phyloP scores from a whole-genome alignment of 2,888 invertebrate species.

The Diloba caeruleocephala region DNA sequence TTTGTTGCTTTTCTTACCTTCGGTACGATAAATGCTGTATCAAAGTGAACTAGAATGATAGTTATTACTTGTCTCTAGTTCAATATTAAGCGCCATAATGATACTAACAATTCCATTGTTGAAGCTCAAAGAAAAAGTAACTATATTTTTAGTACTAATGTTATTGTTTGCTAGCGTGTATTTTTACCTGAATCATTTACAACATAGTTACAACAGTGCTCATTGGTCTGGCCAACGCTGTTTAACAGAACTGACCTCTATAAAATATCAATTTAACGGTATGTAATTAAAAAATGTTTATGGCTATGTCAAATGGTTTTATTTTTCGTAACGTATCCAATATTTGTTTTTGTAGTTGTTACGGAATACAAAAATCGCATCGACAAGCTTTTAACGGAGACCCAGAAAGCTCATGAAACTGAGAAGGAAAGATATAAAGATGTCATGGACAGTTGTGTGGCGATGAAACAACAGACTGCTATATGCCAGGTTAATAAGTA shows the following conservation, averaged over 20 bases:
- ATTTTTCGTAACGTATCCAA: too few relatives aligned
- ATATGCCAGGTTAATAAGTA: conserved; percentile 73
- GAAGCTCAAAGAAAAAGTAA: conserved; percentile 62
- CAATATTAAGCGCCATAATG: conserved; percentile 44
- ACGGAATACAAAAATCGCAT: conserved; percentile 80
- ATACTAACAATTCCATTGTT: conserved; percentile 45
- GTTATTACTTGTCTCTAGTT: neutral
- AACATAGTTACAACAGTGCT: conserved; percentile 65
- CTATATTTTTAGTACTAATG: conserved; percentile 58
- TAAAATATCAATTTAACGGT: conserved; percentile 80
- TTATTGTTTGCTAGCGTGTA: conserved; percentile 62
- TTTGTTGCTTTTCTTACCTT: too few relatives aligned
- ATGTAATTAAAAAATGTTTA: conserved; percentile 8
- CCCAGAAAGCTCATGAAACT: conserved; percentile 69
- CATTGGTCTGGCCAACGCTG: conserved; percentile 73
- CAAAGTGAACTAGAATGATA: neutral
- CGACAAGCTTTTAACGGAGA: conserved; percentile 76
- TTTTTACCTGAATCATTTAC: conserved; percentile 69
- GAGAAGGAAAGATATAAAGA: conserved; percentile 77
- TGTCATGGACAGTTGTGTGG: conserved; percentile 78
- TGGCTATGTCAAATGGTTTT: too few relatives aligned
- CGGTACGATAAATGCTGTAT: neutral
- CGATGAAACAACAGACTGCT: conserved; percentile 78
- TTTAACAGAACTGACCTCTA: conserved; percentile 72
- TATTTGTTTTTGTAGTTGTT: conserved; percentile 68